These are phyloP conservation scores for Zingel zingel DNA, from an alignment of 2,113 vertebrate species.

Conservation along the genomic window DNA sequence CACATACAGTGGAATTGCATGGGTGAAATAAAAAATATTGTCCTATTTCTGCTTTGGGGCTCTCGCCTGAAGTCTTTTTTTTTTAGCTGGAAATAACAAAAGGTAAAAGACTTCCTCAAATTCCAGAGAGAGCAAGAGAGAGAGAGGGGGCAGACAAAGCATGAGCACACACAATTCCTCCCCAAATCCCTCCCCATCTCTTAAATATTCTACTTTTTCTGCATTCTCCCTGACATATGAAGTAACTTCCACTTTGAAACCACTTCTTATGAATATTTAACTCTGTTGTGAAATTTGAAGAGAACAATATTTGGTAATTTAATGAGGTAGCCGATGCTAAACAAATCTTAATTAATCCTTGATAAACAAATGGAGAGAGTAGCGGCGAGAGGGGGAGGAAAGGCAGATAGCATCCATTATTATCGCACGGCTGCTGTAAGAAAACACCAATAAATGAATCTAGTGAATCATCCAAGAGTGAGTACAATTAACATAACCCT, in stretches of 20 bases:
- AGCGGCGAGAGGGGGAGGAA: conserved; percentile 22
- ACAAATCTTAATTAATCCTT: conserved; percentile 65
- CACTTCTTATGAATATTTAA: conserved; percentile 55
- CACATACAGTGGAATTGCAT: neutral
- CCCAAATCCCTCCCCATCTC: neutral
- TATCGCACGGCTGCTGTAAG: conserved; percentile 7
- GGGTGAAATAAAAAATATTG: neutral
- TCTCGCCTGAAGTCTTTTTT: conserved; percentile 34
- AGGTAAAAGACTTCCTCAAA: conserved; percentile 21
- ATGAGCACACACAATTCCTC: conserved; percentile 12
- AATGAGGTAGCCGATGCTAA: conserved; percentile 62
- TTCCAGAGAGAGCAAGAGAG: conserved; percentile 14
- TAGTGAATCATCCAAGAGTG: conserved; percentile 38
- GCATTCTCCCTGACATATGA: conserved; percentile 1
- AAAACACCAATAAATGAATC: conserved; percentile 29
- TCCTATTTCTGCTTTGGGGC: conserved; percentile 13
- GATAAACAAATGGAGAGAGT: conserved; percentile 54
- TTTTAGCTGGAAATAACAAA: conserved; percentile 28
- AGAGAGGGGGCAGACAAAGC: neutral
- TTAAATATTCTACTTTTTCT: conserved; percentile 36
- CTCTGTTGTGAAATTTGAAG: conserved; percentile 52
- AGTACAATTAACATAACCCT: conserved; percentile 22
- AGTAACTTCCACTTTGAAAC: conserved; percentile 56
- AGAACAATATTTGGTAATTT: conserved; percentile 61
- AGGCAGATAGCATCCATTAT: conserved; percentile 12